phyloP scores from a whole-genome alignment of 2,888 invertebrate species.

The Ectemnius continuus region DNA sequence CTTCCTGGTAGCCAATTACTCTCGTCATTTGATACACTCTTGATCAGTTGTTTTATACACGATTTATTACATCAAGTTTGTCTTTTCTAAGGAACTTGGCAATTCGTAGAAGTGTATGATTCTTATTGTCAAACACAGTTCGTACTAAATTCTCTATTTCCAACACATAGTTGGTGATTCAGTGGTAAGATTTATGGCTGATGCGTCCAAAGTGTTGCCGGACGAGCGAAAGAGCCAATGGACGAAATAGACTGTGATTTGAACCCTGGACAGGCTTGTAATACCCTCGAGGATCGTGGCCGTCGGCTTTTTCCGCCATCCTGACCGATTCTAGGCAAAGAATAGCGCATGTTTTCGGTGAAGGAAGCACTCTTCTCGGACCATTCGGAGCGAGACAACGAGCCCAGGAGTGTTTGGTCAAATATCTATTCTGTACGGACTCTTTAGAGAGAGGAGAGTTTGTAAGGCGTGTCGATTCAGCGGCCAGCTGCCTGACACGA shows the following conservation, averaged over 20 bases:
- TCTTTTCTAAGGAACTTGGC: too few relatives aligned
- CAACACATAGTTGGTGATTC: background rate
- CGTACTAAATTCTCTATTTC: too few relatives aligned
- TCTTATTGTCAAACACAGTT: too few relatives aligned
- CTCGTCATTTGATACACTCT: too few relatives aligned
- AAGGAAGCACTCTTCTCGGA: slow-evolving; percentile 45
- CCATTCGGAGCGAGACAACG: slow-evolving; percentile 64
- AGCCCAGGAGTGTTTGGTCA: slow-evolving; percentile 56
- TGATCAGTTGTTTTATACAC: too few relatives aligned
- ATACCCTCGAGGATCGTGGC: slow-evolving; percentile 65
- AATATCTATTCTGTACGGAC: slow-evolving; percentile 43
- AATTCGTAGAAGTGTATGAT: too few relatives aligned
- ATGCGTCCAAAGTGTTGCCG: slow-evolving; percentile 68
- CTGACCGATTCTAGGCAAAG: slow-evolving; percentile 50
- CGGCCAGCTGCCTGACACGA: slow-evolving; percentile 49
- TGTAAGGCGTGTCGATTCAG: slow-evolving; percentile 57
- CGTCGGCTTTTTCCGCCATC: slow-evolving; percentile 45
- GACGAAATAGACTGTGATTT: slow-evolving; percentile 76
- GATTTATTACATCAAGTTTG: too few relatives aligned
- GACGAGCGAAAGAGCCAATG: slow-evolving; percentile 72
- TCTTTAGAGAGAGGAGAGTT: slow-evolving; percentile 34
- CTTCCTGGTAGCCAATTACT: too few relatives aligned
- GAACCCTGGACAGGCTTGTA: slow-evolving; percentile 70
- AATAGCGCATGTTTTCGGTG: slow-evolving; percentile 72
- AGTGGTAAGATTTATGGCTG: slow-evolving; percentile 69